Evolutionary conservation across 2,888 invertebrate species (phyloP), one percentile per base, ranked within the genome.

Genomic region (Cheilosia soror): DNA sequence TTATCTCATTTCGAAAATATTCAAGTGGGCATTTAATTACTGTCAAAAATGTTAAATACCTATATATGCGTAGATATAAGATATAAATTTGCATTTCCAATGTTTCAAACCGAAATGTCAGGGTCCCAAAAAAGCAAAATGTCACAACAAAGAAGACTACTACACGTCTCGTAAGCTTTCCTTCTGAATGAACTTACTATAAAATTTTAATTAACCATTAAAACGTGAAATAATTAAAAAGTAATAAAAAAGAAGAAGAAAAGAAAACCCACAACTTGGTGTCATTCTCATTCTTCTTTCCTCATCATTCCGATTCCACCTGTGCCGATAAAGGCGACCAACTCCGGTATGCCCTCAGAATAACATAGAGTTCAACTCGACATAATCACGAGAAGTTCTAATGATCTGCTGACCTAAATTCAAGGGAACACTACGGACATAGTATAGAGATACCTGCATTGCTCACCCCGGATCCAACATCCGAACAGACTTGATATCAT

Each of bases 361-460:
- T 11, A 66, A 49, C 7, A 15, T 71, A 11, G 29, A 53, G 62
- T 20, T 68, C 60, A 73, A 53, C 53, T 68, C 42, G 58, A 51
- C 57, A 78, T 40, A 63, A 83, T 68, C 69, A 76, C 66, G 66
- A 68, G 33, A 57, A 68, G 75, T 57, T 68, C 78, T 83, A 83
- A 83, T 68, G 83, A 78, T 83, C 78, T 63, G 68, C 62, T 83
- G 83, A 83, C 83, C 83, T 49, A 83, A 83, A 83, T 83, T 44
- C 49, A 77, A 31, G 65, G 44, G 68, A 76, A 55, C 42, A 55
- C 33, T 31, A 4, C 4, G 4, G 20, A 20, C 20, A 20, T 11
- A 3, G 51, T 31, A 33, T 13, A 11, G 37, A 11, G 11, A 31
- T 7, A 15, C 15, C 33, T n/a, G 55, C 31, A 33, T 33, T n/a